Evolutionary conservation across 2,113 vertebrate species (phyloP), one percentile per base, ranked within the genome.

Genomic region (Crotophaga sulcirostris): DNA sequence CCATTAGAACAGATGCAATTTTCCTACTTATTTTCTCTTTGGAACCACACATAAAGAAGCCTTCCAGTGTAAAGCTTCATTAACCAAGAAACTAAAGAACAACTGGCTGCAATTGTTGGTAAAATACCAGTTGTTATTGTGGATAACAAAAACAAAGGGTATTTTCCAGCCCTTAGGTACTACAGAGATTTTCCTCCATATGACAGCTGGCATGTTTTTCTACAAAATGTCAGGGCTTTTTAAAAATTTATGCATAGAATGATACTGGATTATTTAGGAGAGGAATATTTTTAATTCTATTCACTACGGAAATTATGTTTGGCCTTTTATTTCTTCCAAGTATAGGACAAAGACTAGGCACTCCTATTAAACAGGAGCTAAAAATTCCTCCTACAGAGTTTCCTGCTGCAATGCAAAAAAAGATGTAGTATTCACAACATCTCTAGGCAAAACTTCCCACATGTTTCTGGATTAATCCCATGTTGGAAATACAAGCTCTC

Each of bases 71-170:
- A 87, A 78, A 68, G 3, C 19, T 62, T 88, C 2, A 2, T 76
- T 89, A 83, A 55, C 34, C 79, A 60, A 81, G 84, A 85, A 84
- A 44, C 23, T 95, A 88, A 94, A 82, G 29, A 92, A 59, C 9
- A 66, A 59, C 49, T 70, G 14, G 13, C 81, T 66, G 21, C 5
- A 90, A 34, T 21, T 63, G 6, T 63, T 94, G 28, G 58, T 58
- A 76, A 86, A 84, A 64, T 51, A 8, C 4, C 13, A 60, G 29
- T 24, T 85, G 23, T 67, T 96, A 86, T 51, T 90, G 49, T 55
- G 89, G 45, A 24, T 82, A 84, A 78, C 8, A 92, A 64, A 60
- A 90, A 33, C 20, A 82, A 75, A 68, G 17, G 29, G 18, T 54
- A 72, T 21, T 91, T 95, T 95, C 78, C 84, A 88, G 4, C 45